phyloP scores from a whole-genome alignment of 2,888 invertebrate species.

The Latheticus oryzae region DNA sequence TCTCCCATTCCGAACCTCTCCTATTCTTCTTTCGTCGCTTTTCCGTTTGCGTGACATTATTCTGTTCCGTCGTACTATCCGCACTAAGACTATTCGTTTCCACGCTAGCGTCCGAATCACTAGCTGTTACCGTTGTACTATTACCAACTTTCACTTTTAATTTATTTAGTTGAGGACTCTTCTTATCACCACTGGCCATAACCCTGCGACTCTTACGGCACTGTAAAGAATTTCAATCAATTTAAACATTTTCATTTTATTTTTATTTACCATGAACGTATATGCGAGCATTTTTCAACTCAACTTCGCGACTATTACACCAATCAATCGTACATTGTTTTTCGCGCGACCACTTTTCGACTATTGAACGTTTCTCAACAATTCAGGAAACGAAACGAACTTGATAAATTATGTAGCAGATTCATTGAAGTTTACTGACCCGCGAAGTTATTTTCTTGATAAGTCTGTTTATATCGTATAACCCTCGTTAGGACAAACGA shows the following conservation, averaged over 20 bases:
- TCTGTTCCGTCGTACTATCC: conserved; percentile 64
- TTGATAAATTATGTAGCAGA: conserved; percentile 26
- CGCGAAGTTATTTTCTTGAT: conserved; percentile 27
- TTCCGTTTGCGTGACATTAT: conserved; percentile 54
- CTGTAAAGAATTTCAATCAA: conserved; percentile 16
- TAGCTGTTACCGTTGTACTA: conserved; percentile 57
- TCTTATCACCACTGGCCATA: conserved; percentile 48
- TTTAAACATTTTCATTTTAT: not conserved
- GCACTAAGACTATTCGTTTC: conserved; percentile 68
- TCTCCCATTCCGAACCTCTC: conserved; percentile 83
- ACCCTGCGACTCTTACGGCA: conserved; percentile 20
- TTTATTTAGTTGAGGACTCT: conserved; percentile 56
- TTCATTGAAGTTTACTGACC: conserved; percentile 27
- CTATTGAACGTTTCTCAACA: conserved; percentile 9
- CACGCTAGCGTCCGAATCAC: conserved; percentile 67
- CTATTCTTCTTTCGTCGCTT: conserved; percentile 61
- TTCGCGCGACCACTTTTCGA: not conserved
- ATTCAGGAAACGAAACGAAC: conserved; percentile 23
- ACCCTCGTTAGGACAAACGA: conserved; percentile 7
- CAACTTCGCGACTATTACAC: not conserved
- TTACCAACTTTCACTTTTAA: conserved; percentile 52
- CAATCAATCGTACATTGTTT: conserved; percentile 3
- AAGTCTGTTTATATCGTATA: conserved; percentile 20
- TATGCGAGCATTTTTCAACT: conserved; percentile 16
- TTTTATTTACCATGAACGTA: conserved; percentile 19